Base-by-base conservation (phyloP, 2,888 invertebrate species). In the Drosophila setosimentum region DNA sequence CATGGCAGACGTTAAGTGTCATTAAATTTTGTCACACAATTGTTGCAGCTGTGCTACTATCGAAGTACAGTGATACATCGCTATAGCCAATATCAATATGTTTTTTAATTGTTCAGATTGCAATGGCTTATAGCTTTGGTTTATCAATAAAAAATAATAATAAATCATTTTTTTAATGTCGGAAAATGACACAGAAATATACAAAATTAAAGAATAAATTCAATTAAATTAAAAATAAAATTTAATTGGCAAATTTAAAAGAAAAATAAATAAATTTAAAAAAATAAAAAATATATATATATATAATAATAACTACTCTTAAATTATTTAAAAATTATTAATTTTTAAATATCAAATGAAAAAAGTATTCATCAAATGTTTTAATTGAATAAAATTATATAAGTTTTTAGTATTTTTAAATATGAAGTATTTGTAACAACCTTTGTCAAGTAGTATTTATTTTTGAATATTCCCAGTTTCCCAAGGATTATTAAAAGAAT, bases 11-110 rank as follows among this genome's bases (percentile, higher is more conserved):
- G 83, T 77, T 76, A 74, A 76, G 74, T 81, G 80, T 80, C 81
- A 83, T 80, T 83, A 83, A 80, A 82, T 83, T 83, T 62, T 66
- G 74, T 74, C 68, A 68, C 65, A 62, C 80, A 72, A 76, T 73
- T 80, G 77, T 70, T 68, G 68, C 77, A 77, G 62, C 69, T 68
- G 68, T 58, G 61, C 32, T 21, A 42, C 35, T 63, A 29, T 35
- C 50, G 4, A 35, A 58, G 3, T 49, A 77, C 69, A 81, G 72
- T 76, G 6, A 1, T 24, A 2, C 32, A 24, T 24, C 21, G 18
- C 50, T 55, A 61, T 21, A 37, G 42, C n/a, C 8, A 53, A 64
- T n/a, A n/a, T 24, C 49, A 29, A 29, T 13, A 37, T 35, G 13
- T 37, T n/a, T 8, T 16, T 13, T 2, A 4, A 29, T 10, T 40